Base-by-base conservation (phyloP, 2,888 invertebrate species). In the Ypsolopha sequella region DNA sequence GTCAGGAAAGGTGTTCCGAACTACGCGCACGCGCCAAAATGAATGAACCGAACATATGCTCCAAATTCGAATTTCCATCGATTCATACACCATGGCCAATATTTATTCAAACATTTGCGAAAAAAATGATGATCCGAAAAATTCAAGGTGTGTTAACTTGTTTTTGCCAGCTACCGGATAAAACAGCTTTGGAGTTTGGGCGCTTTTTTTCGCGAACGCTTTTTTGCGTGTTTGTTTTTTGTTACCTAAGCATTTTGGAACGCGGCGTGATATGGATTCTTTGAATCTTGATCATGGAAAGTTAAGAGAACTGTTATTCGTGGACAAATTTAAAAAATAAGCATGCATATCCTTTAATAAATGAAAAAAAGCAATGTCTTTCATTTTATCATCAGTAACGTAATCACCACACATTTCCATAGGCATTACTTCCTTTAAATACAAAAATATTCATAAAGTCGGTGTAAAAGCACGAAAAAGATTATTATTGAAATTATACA, bases 1-100 rank as follows among this genome's bases (percentile, higher is more conserved):
- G 76, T 68, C 69, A 62, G 65, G 41, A 76, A 81, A 82, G 82
- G 82, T 82, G 82, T 72, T 69, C 64, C 56, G 58, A 49, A 56
- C 55, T 54, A 48, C 52, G 66, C 71, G 76, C 80, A 76, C 76
- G 78, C 77, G 78, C 64, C 44, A 35, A 39, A 14, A 41, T 49
- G 49, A 49, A 49, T 48, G 38, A 14, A 48, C 49, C 55, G 56
- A 64, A 66, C 76, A 76, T 71, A 70, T 79, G 76, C 66, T 70
- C 34, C 34, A 34, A 35, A 13, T 34, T 44, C 49, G 39, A 3
- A 44, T 41, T 34, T 10, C 11, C 10, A 48, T 50, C 48, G 39
- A 54, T 54, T 48, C 50, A 54, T 54, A 41, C 51, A 52, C 49
- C 44, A 44, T 49, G 24, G 43, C 52, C 34, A 52, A 52, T 52